Conservation (phyloP, 1,140 invertebrate genomes). For the Phymorhynchus buccinoides region DNA sequence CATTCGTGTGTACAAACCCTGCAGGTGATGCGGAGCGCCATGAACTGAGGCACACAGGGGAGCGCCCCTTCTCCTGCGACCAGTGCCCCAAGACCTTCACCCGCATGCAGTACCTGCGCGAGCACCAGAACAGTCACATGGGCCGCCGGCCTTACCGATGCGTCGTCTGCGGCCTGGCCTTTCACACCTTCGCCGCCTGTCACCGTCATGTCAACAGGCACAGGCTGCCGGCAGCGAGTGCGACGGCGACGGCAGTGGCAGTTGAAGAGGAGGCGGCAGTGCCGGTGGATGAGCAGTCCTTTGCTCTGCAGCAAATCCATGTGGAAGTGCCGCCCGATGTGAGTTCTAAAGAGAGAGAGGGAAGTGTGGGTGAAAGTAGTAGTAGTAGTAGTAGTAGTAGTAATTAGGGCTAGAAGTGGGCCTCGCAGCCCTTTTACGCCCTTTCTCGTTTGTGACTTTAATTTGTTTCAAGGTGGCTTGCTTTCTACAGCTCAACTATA, state of each 20-base stretch:
- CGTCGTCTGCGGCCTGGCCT: constrained; percentile 66
- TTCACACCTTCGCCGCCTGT: constrained; percentile 70
- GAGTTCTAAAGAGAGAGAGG: background rate
- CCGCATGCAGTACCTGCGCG: constrained; percentile 78
- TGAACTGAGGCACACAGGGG: constrained; percentile 64
- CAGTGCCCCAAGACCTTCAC: constrained; percentile 85
- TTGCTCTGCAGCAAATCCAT: constrained; percentile 15
- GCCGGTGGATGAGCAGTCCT: background rate
- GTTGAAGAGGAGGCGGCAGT: no score
- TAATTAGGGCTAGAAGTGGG: no score
- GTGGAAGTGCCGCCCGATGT: constrained; percentile 15
- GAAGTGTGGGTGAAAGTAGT: background rate
- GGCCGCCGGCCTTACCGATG: constrained; percentile 71
- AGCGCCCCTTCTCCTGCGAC: constrained; percentile 67
- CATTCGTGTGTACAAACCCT: no score
- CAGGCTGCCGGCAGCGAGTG: background rate
- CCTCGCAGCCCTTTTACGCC: no score
- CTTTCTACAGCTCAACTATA: no score
- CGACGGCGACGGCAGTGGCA: no score
- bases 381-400: no score
- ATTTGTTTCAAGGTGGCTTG: no score
- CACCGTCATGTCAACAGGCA: constrained; percentile 66
- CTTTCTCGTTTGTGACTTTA: no score
- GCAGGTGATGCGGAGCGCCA: constrained; percentile 89
- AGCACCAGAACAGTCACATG: constrained; percentile 75